These are phyloP conservation scores for Allygus modestus DNA, from an alignment of 2,888 invertebrate species.

Conservation along the genomic window DNA sequence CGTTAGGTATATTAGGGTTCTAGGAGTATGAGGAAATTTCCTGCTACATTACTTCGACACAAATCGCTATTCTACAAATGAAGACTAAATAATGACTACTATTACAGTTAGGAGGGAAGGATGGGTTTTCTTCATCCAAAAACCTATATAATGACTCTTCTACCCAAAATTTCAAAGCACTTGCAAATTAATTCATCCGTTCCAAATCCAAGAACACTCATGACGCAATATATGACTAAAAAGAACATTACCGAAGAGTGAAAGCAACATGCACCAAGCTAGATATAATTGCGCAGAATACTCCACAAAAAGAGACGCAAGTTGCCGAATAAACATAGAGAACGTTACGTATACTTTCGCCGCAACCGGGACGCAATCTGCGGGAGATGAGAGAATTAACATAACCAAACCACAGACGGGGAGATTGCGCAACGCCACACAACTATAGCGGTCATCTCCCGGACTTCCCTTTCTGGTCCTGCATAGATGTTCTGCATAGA, in stretches of 20 bases:
- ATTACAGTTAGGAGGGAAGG: too few species aligned
- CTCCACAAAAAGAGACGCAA: background rate
- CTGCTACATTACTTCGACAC: too few species aligned
- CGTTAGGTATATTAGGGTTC: too few species aligned
- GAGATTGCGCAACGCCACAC: background rate
- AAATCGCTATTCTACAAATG: too few species aligned
- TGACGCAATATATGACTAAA: background rate
- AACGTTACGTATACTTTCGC: background rate
- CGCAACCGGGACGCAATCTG: slow-evolving; percentile 3
- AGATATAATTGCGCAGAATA: background rate
- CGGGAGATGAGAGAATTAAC: slow-evolving; percentile 19
- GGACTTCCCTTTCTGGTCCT: slow-evolving; percentile 8
- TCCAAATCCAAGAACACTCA: background rate
- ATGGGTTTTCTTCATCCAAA: too few species aligned
- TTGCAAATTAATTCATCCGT: background rate
- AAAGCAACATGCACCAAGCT: background rate
- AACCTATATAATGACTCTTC: background rate
- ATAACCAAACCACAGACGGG: background rate
- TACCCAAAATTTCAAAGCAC: background rate
- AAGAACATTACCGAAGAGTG: background rate
- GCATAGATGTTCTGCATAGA: too few species aligned
- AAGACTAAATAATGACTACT: too few species aligned
- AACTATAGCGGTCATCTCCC: slow-evolving; percentile 7
- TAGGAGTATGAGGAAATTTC: too few species aligned
- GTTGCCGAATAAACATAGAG: background rate